Base-by-base conservation (phyloP, 2,113 vertebrate species). In the Ciconia boyciana region DNA sequence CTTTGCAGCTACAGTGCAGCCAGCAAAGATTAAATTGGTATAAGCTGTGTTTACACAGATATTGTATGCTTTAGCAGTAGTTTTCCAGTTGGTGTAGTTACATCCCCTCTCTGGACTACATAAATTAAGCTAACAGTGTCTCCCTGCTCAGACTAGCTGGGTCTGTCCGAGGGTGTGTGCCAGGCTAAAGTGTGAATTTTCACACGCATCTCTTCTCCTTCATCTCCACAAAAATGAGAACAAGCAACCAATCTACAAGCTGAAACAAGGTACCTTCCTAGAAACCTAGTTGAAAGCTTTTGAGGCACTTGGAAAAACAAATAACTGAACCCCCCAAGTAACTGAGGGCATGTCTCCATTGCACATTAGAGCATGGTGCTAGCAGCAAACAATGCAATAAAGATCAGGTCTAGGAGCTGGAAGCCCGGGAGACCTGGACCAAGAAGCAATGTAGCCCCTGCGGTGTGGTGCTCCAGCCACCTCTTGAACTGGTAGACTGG, bases 401-500 rank as follows among this genome's bases (percentile, higher is more conserved):
- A 25, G 28, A 9, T n/a, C 68, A 65, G 15, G 24, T 31, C 6
- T 31, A 26, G 48, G 28, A 82, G 32, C 13, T 92, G 61, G 51
- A 86, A 78, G 22, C 22, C 28, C 18, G 11, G 25, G 22, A 51
- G 8, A 51, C 3, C 11, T 29, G 17, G 18, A 22, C 10, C 0
- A 1, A 64, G 26, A 62, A 72, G 15, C 10, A n/a, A 14, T 8
- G 31, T 19, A 46, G 15, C 13, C 29, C 8, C 26, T 29, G 14
- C 0, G 0, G 8, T 36, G 17, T 3, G 1, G 10, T 39, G 29
- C 16, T 55, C 16, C 17, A 48, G 26, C 11, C 26, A 44, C 24
- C 9, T 36, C 61, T 29, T 44, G 12, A 1, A 61, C 12, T 18
- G 9, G 12, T 13, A 44, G 26, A 22, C 6, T 36, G 24, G 31